Evolutionary conservation across 1,140 invertebrate genomes (phyloP).

Genomic region (Drosophila dunni): DNA sequence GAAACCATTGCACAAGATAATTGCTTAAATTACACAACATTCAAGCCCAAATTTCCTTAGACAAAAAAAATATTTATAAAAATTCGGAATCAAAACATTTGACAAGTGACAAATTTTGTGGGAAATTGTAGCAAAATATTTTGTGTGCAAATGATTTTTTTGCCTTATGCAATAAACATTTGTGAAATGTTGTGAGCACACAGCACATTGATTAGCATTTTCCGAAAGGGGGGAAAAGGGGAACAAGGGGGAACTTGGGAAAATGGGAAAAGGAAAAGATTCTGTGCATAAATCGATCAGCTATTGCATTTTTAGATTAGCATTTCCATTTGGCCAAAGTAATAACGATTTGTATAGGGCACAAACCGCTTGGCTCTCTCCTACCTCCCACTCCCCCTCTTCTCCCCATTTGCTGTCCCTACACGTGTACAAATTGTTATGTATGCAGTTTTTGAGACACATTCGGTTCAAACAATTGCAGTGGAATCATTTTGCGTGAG

Average conservation of each 20-base stretch:
- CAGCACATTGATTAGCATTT: slow-evolving; percentile 21
- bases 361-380: not conserved
- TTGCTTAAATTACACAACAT: not conserved
- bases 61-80: not conserved
- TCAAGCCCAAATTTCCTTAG: not conserved
- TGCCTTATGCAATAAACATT: slow-evolving; percentile 6
- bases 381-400: not conserved
- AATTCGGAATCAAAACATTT: not conserved
- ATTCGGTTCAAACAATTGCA: slow-evolving; percentile 46
- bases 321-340: slow-evolving; percentile 53
- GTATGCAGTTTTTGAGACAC: slow-evolving; percentile 41
- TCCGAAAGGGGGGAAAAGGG: not conserved
- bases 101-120: not conserved
- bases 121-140: not conserved
- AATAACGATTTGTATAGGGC: slow-evolving; percentile 49
- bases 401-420: not conserved
- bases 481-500: slow-evolving; percentile 61
- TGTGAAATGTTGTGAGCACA: slow-evolving; percentile 9
- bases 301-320: slow-evolving; percentile 55
- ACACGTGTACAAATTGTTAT: slow-evolving; percentile 41
- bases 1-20: not conserved
- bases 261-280: not conserved
- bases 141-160: slow-evolving; percentile 5
- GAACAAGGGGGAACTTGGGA: not conserved
- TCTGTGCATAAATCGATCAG: slow-evolving; percentile 52